These are phyloP conservation scores for Drosophila engyochracea DNA, from an alignment of 2,888 invertebrate genomes.

Conservation along the genomic window DNA sequence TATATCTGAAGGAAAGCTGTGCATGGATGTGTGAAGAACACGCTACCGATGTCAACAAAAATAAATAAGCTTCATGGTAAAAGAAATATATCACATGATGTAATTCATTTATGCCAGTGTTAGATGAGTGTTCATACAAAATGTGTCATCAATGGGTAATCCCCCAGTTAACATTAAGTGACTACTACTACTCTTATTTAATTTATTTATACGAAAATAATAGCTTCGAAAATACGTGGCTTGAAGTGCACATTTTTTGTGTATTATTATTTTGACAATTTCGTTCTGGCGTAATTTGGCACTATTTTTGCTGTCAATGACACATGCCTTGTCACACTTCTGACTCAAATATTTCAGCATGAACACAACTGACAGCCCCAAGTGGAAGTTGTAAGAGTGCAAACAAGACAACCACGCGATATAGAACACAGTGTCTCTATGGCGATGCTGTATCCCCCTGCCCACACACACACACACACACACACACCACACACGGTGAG, in stretches of 20 bases:
- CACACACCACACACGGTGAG: slow-evolving; percentile 14
- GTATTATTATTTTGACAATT: slow-evolving; percentile 2
- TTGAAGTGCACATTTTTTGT: not conserved
- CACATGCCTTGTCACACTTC: slow-evolving; percentile 63
- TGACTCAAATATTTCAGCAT: slow-evolving; percentile 53
- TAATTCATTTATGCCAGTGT: not conserved
- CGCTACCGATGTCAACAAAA: not conserved
- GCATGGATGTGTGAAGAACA: slow-evolving; percentile 36
- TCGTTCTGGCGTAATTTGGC: slow-evolving; percentile 35
- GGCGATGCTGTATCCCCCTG: slow-evolving; percentile 27
- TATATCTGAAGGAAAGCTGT: slow-evolving; percentile 3
- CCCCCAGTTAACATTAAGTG: not conserved
- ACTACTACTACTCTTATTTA: slow-evolving; percentile 2
- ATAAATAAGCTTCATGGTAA: not conserved
- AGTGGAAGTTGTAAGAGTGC: slow-evolving; percentile 72
- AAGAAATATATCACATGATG: not conserved
- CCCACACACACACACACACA: slow-evolving; percentile 56
- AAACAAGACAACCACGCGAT: slow-evolving; percentile 64
- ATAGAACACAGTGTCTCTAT: slow-evolving; percentile 10
- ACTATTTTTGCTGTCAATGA: slow-evolving; percentile 28
- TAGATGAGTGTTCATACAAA: not conserved
- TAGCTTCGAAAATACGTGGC: not conserved
- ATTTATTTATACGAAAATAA: not conserved
- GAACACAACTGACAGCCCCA: slow-evolving; percentile 42
- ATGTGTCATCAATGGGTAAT: slow-evolving; percentile 12